Conservation (phyloP, 2,113 vertebrate species). For the Laterallus jamaicensis region DNA sequence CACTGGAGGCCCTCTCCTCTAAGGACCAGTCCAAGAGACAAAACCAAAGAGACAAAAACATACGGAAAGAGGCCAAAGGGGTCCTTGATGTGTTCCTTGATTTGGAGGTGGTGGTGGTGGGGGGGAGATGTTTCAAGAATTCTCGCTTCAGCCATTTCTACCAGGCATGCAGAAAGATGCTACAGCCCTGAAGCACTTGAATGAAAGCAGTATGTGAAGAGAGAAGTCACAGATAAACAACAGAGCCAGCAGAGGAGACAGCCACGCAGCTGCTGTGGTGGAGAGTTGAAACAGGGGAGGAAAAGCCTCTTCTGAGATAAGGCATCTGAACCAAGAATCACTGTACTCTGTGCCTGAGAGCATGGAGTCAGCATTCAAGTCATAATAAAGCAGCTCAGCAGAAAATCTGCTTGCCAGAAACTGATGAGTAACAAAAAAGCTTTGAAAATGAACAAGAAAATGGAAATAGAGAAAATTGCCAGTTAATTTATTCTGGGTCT, state of each 20-base stretch:
- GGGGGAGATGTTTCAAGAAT: not conserved
- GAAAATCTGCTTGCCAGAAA: not conserved
- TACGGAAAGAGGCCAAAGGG: not conserved
- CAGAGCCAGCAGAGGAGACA: not conserved
- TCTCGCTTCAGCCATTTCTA: not conserved
- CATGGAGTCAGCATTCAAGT: fast-evolving
- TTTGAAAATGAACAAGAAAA: not conserved
- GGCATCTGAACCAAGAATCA: not conserved
- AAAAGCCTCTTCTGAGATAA: not conserved
- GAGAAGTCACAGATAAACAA: fast-evolving
- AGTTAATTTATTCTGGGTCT: not conserved
- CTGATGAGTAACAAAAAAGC: not conserved
- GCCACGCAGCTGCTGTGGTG: not conserved
- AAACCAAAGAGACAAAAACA: not conserved
- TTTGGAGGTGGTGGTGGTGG: not conserved
- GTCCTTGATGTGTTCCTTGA: not conserved
- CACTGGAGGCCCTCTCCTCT: not conserved
- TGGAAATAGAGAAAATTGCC: not conserved
- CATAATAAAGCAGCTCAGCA: not conserved
- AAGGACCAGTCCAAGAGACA: not conserved
- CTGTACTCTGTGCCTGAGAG: not conserved
- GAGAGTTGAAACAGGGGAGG: not conserved
- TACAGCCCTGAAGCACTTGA: not conserved
- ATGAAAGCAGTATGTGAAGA: not conserved
- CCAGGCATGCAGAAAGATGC: not conserved